Evolutionary conservation across 53 echinoderm and acorn worm genomes (phyloP).

Genomic region (Mesocentrotus franciscanus): DNA sequence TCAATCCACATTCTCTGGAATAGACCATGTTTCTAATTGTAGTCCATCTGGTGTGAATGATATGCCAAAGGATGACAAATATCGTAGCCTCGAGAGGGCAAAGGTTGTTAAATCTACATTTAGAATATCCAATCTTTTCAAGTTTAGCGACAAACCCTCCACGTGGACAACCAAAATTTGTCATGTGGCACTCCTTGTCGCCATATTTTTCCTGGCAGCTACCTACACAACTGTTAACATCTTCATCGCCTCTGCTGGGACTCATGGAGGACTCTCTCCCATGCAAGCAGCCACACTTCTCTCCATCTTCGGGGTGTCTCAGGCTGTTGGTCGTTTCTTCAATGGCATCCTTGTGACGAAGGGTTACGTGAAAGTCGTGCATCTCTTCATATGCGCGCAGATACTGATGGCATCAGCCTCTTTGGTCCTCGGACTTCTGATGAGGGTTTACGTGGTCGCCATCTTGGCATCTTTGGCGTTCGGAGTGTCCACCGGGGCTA

Average conservation of each 20-base stretch:
- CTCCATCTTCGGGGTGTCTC: slow-evolving; percentile 11
- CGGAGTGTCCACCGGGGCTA: slow-evolving; percentile 12
- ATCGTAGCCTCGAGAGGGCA: not conserved
- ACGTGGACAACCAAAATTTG: not conserved
- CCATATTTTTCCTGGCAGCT: slow-evolving; percentile 12
- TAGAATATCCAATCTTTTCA: slow-evolving; percentile 11
- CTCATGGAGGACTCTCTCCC: slow-evolving; percentile 21
- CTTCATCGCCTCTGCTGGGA: slow-evolving; percentile 21
- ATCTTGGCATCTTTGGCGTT: not conserved
- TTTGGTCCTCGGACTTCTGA: slow-evolving; percentile 28
- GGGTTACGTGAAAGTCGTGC: not conserved
- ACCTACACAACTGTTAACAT: slow-evolving; percentile 6
- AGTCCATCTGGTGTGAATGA: not conserved
- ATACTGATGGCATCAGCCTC: slow-evolving; percentile 43
- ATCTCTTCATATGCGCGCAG: slow-evolving; percentile 22
- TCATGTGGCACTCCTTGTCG: not conserved
- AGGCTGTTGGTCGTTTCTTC: slow-evolving; percentile 40
- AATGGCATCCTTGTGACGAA: slow-evolving; percentile 49
- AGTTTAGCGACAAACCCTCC: not conserved
- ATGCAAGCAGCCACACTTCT: slow-evolving; percentile 45
- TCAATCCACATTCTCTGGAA: not conserved
- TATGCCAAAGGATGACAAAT: not conserved
- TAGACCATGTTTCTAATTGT: not conserved
- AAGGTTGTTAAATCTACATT: not conserved
- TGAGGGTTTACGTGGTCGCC: slow-evolving; percentile 33